Conservation (phyloP, 2,888 invertebrate species). For the Polietes domitor region DNA sequence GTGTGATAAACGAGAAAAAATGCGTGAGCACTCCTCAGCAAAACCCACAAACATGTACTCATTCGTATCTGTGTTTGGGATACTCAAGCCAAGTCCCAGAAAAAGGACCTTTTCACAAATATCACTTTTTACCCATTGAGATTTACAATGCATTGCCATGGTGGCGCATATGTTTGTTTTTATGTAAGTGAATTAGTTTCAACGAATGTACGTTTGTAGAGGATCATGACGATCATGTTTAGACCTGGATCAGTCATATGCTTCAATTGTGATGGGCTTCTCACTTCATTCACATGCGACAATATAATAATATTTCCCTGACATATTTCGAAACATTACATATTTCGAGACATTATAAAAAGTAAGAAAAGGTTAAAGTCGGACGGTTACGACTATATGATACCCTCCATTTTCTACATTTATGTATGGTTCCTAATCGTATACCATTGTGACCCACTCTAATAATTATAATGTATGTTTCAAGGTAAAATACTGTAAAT, state of each 20-base stretch:
- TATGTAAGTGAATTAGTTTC: background rate
- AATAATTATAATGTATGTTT: too few relatives aligned
- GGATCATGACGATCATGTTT: conserved; percentile 17
- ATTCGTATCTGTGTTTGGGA: background rate
- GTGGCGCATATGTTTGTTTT: conserved; percentile 52
- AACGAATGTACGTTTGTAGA: background rate
- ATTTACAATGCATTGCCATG: background rate
- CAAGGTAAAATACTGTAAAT: too few relatives aligned
- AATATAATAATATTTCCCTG: too few relatives aligned
- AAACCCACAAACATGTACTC: background rate
- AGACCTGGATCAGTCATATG: conserved; percentile 55
- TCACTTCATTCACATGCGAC: too few relatives aligned
- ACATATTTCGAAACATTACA: too few relatives aligned
- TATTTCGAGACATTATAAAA: too few relatives aligned
- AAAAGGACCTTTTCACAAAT: conserved; percentile 17
- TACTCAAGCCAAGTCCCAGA: conserved; percentile 15
- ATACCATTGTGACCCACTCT: too few relatives aligned
- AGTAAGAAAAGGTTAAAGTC: too few relatives aligned
- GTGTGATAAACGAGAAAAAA: conserved; percentile 67
- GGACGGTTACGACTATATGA: too few relatives aligned
- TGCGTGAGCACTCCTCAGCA: conserved; percentile 9
- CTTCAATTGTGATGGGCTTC: too few relatives aligned
- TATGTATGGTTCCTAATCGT: too few relatives aligned
- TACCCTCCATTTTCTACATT: too few relatives aligned
- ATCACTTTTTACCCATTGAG: background rate